phyloP scores from a whole-genome alignment of 1,140 invertebrate species.

The Cyrtorhinus lividipennis region DNA sequence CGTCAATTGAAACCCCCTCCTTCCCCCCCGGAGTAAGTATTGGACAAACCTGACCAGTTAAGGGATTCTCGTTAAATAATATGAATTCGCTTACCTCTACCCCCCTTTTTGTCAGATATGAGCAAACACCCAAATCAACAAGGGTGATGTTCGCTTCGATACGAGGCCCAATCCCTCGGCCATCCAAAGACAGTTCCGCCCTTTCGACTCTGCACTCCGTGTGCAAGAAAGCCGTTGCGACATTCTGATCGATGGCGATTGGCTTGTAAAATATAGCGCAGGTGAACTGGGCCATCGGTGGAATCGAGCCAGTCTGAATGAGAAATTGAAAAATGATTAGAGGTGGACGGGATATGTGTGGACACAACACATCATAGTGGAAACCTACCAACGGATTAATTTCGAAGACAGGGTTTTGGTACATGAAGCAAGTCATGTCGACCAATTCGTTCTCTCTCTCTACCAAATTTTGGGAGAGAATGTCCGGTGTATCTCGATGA shows the following conservation, averaged over 20 bases:
- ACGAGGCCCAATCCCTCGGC: not conserved
- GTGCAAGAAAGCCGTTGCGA: not conserved
- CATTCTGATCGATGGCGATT: not conserved
- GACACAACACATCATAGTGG: too few relatives aligned
- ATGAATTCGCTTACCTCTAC: not conserved
- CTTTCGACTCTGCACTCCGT: not conserved
- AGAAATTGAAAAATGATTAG: too few relatives aligned
- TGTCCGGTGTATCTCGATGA: too few relatives aligned
- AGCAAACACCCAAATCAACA: not conserved
- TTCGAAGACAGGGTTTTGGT: not conserved
- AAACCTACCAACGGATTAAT: not conserved
- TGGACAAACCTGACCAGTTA: too few relatives aligned
- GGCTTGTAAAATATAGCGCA: not conserved
- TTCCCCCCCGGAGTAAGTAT: too few relatives aligned
- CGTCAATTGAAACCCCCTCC: too few relatives aligned
- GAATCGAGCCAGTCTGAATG: not conserved
- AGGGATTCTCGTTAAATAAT: too few relatives aligned
- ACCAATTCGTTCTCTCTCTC: not conserved
- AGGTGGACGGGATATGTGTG: too few relatives aligned
- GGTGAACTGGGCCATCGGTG: not conserved
- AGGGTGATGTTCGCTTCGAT: not conserved
- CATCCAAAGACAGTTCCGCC: not conserved
- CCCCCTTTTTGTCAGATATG: not conserved
- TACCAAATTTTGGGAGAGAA: not conserved
- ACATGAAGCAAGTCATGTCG: not conserved